Conservation (phyloP, 2,797 vertebrate genomes). For the Notolabrus celidotus region DNA sequence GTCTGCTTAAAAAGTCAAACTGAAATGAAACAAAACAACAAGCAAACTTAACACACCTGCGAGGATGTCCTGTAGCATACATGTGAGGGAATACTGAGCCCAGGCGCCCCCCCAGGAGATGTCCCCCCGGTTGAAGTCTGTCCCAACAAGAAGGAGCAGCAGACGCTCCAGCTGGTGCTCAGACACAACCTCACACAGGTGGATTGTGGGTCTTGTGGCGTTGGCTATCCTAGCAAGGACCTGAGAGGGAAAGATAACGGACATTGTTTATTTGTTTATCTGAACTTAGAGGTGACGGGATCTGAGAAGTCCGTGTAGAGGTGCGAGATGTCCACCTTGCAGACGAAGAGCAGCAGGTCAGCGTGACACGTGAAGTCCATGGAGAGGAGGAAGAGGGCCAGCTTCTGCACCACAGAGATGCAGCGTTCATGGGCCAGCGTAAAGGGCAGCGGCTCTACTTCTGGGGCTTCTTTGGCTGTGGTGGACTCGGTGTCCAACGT, state of each 20-base stretch:
- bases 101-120: constrained; percentile 99
- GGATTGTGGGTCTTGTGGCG: constrained; percentile 96
- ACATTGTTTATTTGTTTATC: no score
- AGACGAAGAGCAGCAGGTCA: constrained; percentile 97
- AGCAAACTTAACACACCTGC: constrained; percentile 85
- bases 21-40: no score
- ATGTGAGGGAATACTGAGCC: constrained; percentile 98
- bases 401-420: constrained; percentile 97
- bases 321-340: constrained; percentile 87
- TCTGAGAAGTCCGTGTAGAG: not conserved
- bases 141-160: constrained; percentile 95
- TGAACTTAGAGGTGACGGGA: no score
- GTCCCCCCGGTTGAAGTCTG: constrained; percentile 98
- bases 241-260: constrained; percentile 69
- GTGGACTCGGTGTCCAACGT: constrained; percentile 94
- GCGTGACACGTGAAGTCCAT: constrained; percentile 99
- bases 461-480: constrained; percentile 93
- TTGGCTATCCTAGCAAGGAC: constrained; percentile 98
- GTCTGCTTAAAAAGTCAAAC: no score
- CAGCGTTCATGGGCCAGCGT: constrained; percentile 97
- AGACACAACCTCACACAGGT: constrained; percentile 97
- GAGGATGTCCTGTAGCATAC: constrained; percentile 98
- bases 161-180: constrained; percentile 96
- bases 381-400: constrained; percentile 96
- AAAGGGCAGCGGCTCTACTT: constrained; percentile 96